Evolutionary conservation across 2,113 vertebrate species (phyloP).

Genomic region (Scopus umbretta): DNA sequence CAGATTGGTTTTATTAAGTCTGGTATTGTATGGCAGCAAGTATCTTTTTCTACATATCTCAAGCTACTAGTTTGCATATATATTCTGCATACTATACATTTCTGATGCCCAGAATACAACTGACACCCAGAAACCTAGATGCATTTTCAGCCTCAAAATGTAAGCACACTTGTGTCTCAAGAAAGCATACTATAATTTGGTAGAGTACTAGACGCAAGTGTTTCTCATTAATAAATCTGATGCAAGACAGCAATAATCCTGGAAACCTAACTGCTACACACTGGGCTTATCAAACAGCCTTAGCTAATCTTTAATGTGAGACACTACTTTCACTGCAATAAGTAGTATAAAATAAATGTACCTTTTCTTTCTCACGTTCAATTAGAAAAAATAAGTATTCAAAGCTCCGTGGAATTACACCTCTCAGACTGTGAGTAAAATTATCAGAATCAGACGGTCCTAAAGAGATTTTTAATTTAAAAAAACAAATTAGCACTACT

Average conservation of each 20-base stretch:
- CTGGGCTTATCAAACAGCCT: neutral
- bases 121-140: neutral
- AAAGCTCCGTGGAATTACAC: slow-evolving; percentile 94
- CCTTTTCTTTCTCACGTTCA: slow-evolving; percentile 89
- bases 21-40: neutral
- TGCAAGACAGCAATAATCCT: neutral
- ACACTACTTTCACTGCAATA: neutral
- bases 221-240: neutral
- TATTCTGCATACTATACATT: neutral
- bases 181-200: neutral
- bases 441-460: slow-evolving; percentile 92
- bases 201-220: neutral
- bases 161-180: neutral
- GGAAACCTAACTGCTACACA: neutral
- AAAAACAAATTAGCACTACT: neutral
- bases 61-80: neutral
- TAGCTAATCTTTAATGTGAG: neutral
- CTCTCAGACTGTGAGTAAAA: slow-evolving; percentile 90
- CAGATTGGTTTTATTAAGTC: neutral
- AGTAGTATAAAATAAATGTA: slow-evolving; percentile 33
- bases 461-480: slow-evolving; percentile 44
- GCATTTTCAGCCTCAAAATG: neutral
- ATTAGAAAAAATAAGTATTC: slow-evolving; percentile 97
- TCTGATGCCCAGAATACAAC: neutral
- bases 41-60: neutral